Evolutionary conservation across 2,888 invertebrate species (phyloP), one percentile per base, ranked within the genome.

Genomic region (Alsophila aescularia): DNA sequence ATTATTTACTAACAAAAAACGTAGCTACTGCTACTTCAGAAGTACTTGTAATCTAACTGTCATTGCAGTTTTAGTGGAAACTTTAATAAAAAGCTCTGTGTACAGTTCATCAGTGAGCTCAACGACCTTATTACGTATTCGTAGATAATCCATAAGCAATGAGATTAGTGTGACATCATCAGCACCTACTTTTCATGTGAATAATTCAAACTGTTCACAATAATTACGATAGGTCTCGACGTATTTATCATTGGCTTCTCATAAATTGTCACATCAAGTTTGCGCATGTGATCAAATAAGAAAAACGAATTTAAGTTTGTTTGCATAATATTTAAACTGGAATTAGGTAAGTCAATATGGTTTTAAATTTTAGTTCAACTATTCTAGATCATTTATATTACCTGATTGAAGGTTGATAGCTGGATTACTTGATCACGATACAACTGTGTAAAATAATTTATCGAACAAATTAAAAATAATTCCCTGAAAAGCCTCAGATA

Each of bases 81-180:
- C 27, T 41, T 48, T 35, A 36, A 14, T 29, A 29, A 49, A 40
- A 53, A 37, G 21, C 31, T 50, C 47, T 41, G 15, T 51, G 32
- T 51, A 45, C 35, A 37, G 15, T 37, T 29, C 31, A 32, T 34
- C 15, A n/a, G 21, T 16, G 36, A 62, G 73, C 48, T 66, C 72
- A 72, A 72, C 56, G 69, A 69, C 71, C 70, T 66, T 61, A 62
- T 72, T 65, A 70, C 53, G 67, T 70, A 71, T 74, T 70, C 73
- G 66, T 58, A 66, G 60, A 66, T 72, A 70, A 71, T 71, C 67
- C 68, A 70, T 72, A 70, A 58, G 50, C 62, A 72, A 73, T 70
- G 62, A 75, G 70, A 72, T 74, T 73, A 66, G 54, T 40, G 29
- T 76, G 75, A 77, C 72, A 72, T 75, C 75, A 75, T 55, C 51